These are phyloP conservation scores for Aleiodes sp. DNA, from an alignment of 1,140 invertebrate genomes.

Conservation along the genomic window DNA sequence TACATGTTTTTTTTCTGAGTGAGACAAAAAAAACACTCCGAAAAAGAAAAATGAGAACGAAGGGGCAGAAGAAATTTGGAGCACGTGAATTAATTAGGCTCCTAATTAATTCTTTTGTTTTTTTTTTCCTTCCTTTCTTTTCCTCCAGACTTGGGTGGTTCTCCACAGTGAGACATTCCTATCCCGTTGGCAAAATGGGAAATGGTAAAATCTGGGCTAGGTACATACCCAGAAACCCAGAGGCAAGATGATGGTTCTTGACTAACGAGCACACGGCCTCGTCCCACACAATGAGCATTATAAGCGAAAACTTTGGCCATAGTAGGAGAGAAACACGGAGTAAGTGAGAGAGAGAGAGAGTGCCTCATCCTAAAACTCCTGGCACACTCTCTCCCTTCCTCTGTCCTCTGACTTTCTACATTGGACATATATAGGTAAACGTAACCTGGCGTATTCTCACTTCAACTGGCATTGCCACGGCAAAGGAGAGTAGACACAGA, in stretches of 20 bases:
- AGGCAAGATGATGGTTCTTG: conserved; percentile 12
- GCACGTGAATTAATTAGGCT: conserved; percentile 6
- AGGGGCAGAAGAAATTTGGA: neutral
- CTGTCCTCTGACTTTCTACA: neutral
- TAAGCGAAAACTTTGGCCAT: conserved; percentile 11
- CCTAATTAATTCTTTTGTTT: neutral
- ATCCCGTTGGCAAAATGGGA: conserved; percentile 7
- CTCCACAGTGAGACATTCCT: neutral
- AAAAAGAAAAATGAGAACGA: no score
- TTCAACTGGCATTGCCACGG: neutral
- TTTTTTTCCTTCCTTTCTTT: neutral
- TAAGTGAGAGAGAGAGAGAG: no score
- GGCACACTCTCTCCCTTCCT: neutral
- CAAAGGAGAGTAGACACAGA: conserved; percentile 1
- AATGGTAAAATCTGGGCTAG: neutral
- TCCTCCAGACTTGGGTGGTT: no score
- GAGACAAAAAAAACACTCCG: no score
- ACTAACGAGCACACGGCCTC: conserved; percentile 12
- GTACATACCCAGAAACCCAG: neutral
- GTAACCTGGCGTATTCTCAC: neutral
- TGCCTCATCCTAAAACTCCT: no score
- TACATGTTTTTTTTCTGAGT: no score
- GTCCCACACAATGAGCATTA: conserved; percentile 13
- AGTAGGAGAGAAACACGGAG: no score
- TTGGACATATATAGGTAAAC: neutral